phyloP scores from a whole-genome alignment of 2,113 vertebrate genomes.

The Etia nguti region DNA sequence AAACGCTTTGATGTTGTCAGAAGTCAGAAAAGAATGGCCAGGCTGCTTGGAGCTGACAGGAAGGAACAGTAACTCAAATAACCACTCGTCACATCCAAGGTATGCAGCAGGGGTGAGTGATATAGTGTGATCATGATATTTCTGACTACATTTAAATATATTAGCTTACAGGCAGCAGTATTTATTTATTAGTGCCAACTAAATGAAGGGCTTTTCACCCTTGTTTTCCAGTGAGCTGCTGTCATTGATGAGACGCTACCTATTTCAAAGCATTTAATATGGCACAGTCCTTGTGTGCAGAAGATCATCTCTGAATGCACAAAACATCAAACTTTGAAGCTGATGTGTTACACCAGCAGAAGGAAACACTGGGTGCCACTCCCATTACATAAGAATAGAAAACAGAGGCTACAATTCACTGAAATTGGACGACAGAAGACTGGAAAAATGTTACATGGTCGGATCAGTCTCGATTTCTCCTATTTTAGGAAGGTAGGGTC shows the following conservation, averaged over 20 bases:
- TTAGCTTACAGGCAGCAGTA: not conserved
- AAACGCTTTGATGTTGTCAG: not conserved
- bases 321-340: not conserved
- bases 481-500: not conserved
- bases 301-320: not conserved
- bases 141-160: accelerated
- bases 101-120: not conserved
- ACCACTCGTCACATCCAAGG: not conserved
- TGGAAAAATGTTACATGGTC: not conserved
- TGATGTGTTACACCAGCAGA: not conserved
- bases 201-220: not conserved
- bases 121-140: not conserved
- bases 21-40: not conserved
- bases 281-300: not conserved
- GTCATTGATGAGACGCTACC: not conserved
- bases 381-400: not conserved
- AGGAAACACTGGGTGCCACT: not conserved
- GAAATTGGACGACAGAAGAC: not conserved
- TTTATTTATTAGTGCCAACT: not conserved
- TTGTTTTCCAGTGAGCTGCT: not conserved
- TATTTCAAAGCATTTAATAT: not conserved
- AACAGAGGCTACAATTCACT: not conserved
- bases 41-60: not conserved
- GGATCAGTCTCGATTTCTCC: not conserved
- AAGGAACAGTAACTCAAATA: not conserved